Conservation (phyloP, 2,797 vertebrate species). For the Sparidentex hasta region DNA sequence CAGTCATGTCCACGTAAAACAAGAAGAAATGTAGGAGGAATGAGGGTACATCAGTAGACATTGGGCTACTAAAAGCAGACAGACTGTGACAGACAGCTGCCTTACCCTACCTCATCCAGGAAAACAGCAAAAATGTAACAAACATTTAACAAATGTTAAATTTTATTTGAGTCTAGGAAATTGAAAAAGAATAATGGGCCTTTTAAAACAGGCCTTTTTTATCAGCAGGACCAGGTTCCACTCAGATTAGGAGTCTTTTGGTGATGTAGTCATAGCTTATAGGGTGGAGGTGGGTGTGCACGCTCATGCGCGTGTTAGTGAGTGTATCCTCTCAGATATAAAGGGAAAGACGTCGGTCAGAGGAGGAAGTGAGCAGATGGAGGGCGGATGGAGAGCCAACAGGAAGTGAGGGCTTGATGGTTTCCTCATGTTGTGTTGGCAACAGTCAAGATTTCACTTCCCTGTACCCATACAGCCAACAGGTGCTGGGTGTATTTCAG, state of each 20-base stretch:
- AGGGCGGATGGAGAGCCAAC: conserved; percentile 62
- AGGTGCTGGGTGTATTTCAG: conserved; percentile 43
- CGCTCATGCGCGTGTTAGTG: neutral
- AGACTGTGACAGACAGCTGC: no score
- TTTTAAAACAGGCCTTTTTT: neutral
- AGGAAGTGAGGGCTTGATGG: conserved; percentile 70
- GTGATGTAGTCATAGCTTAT: neutral
- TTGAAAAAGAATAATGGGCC: no score
- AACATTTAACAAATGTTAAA: no score
- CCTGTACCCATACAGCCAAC: conserved; percentile 39
- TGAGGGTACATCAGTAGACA: no score
- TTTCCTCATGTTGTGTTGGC: conserved; percentile 77
- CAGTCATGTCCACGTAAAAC: no score
- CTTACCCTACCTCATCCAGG: no score
- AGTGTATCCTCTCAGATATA: conserved; percentile 9
- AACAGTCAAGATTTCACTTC: conserved; percentile 68
- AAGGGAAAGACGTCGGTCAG: conserved; percentile 32
- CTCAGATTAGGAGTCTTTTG: conserved; percentile 2
- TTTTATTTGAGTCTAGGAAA: neutral
- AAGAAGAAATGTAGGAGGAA: no score
- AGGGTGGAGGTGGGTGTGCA: neutral
- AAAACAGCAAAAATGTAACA: no score
- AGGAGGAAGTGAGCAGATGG: conserved; percentile 74
- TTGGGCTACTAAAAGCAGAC: no score
- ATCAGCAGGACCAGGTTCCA: neutral